Percentiles rank a stretch among this genome's conserved stretches.
These are phyloP conservation scores for Aphaenogaster ashmeadi DNA, from an alignment of 1,140 invertebrate genomes.

Conservation along the genomic window DNA sequence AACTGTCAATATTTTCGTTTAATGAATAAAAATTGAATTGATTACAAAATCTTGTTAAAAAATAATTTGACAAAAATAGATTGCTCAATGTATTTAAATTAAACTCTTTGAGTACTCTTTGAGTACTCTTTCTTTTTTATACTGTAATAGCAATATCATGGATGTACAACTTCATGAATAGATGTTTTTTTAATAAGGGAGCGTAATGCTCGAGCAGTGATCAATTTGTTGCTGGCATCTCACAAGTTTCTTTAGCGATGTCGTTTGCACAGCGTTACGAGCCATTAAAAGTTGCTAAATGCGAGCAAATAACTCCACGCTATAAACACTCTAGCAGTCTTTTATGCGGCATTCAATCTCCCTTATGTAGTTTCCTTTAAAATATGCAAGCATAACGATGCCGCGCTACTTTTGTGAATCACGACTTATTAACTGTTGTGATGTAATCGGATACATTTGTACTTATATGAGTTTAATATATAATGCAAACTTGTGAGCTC, in stretches of 20 bases:
- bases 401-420: not conserved
- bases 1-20: not conserved
- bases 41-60: not conserved
- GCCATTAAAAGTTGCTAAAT: conserved; percentile 46
- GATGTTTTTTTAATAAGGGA: conserved; percentile 25
- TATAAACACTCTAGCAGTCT: conserved; percentile 1
- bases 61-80: not conserved
- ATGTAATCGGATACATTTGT: not conserved
- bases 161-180: not conserved
- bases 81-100: not conserved
- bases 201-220: not conserved
- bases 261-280: conserved; percentile 11
- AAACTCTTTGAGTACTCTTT: not conserved
- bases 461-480: not conserved
- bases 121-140: not conserved
- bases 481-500: not conserved
- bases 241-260: conserved; percentile 13
- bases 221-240: conserved; percentile 21
- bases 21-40: not conserved
- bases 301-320: conserved; percentile 10
- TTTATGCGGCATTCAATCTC: not conserved
- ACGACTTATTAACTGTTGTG: not conserved
- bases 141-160: not conserved
- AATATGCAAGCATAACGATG: not conserved
- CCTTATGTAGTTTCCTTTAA: not conserved